A percentile compares a stretch with the other conserved stretches of the same genome.
These are phyloP conservation scores for Menura novaehollandiae DNA, from an alignment of 2,113 vertebrate species.

Conservation along the genomic window DNA sequence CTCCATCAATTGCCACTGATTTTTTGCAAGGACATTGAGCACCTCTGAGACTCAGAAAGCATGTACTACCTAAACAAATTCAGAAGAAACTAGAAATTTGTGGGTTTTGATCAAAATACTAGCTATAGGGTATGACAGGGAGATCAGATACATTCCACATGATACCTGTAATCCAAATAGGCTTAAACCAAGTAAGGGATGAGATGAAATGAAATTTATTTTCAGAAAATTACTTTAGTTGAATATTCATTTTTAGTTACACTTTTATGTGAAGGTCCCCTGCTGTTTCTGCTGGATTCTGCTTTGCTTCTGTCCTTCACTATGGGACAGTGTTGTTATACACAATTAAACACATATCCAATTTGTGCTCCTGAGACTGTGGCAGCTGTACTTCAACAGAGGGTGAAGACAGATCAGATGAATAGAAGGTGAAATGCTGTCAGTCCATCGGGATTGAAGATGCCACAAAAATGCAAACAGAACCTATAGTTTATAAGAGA, in stretches of 20 bases:
- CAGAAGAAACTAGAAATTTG: background rate
- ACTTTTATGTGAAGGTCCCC: background rate
- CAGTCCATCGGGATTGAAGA: background rate
- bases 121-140: background rate
- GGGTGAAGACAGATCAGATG: conserved; percentile 29
- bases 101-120: background rate
- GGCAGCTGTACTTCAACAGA: conserved; percentile 29
- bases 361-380: conserved; percentile 38
- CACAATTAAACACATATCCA: conserved; percentile 39
- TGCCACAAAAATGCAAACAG: background rate
- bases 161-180: background rate
- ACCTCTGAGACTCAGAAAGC: background rate
- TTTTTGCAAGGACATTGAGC: background rate
- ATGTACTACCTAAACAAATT: background rate
- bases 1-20: background rate
- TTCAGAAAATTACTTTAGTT: background rate
- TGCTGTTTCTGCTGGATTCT: background rate
- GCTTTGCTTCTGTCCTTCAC: conserved; percentile 23
- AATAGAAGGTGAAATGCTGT: conserved; percentile 24
- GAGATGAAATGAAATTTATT: background rate
- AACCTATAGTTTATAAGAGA: background rate
- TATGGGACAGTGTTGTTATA: background rate
- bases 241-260: background rate
- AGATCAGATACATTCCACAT: background rate
- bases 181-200: background rate